A percentile compares a stretch with the other conserved stretches of the same genome.
These are phyloP conservation scores for Chelonia mydas DNA, from an alignment of 2,797 vertebrate species.

Conservation along the genomic window DNA sequence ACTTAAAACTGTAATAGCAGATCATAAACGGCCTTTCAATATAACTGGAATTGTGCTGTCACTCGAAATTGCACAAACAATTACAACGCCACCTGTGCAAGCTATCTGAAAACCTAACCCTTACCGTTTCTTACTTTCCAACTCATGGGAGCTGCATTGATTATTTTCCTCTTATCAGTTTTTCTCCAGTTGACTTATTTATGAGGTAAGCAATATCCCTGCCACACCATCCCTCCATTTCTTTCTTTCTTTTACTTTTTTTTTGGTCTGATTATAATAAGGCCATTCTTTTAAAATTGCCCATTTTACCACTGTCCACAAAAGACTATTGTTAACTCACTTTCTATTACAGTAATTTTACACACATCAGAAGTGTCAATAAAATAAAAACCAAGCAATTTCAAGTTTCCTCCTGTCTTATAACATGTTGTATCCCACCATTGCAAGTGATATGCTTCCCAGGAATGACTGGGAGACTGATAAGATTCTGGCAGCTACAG, in stretches of 20 bases:
- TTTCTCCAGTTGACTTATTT: slow-evolving; percentile 29
- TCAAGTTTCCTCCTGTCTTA: slow-evolving; percentile 9
- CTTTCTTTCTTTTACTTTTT: not conserved
- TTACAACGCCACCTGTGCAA: slow-evolving; percentile 10
- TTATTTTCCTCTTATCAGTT: not conserved
- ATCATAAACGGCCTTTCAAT: not conserved
- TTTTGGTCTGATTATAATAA: not conserved
- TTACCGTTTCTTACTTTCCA: not conserved
- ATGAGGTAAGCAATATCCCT: slow-evolving; percentile 15
- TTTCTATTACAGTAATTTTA: slow-evolving; percentile 66
- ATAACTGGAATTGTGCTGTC: slow-evolving; percentile 23
- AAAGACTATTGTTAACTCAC: slow-evolving; percentile 47
- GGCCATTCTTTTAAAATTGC: slow-evolving; percentile 35
- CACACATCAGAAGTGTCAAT: slow-evolving; percentile 59
- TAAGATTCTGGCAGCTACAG: slow-evolving; percentile 9
- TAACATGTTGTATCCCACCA: not conserved
- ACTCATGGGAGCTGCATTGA: slow-evolving; percentile 15
- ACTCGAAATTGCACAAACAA: slow-evolving; percentile 26
- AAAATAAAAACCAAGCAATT: slow-evolving; percentile 53
- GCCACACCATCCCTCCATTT: not conserved
- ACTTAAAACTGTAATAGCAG: slow-evolving; percentile 18
- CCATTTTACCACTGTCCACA: not conserved
- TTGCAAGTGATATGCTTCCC: not conserved
- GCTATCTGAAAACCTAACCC: not conserved
- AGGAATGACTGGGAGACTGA: not conserved